Conservation (phyloP, 2,888 invertebrate species). For the Mantis religiosa region DNA sequence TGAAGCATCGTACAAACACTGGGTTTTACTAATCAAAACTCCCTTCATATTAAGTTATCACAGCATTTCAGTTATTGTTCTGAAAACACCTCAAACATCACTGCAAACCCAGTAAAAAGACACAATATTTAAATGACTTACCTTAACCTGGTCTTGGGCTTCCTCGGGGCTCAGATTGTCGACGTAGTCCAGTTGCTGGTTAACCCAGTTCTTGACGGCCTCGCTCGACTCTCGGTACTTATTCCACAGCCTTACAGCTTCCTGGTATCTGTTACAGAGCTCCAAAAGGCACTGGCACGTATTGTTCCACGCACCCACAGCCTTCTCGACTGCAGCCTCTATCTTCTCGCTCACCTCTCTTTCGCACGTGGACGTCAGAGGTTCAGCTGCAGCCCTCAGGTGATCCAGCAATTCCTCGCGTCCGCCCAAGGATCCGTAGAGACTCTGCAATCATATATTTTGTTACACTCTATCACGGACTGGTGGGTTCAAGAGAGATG, state of each 20-base stretch:
- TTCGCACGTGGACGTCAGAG: slow-evolving; percentile 65
- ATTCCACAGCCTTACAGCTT: slow-evolving; percentile 77
- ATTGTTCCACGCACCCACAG: slow-evolving; percentile 73
- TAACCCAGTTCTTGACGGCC: slow-evolving; percentile 69
- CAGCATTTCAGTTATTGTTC: too few relatives aligned
- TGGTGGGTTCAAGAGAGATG: too few relatives aligned
- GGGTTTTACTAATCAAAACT: too few relatives aligned
- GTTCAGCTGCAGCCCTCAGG: slow-evolving; percentile 65
- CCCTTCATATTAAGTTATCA: too few relatives aligned
- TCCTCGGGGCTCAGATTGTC: slow-evolving; percentile 62
- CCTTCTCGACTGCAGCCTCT: slow-evolving; percentile 70
- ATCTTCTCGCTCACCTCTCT: slow-evolving; percentile 69
- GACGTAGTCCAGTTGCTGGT: slow-evolving; percentile 66
- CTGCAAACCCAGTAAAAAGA: too few relatives aligned
- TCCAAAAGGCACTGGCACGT: slow-evolving; percentile 73
- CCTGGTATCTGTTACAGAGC: slow-evolving; percentile 73
- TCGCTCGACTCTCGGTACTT: slow-evolving; percentile 75
- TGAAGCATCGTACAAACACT: too few relatives aligned
- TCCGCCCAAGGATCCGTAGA: slow-evolving; percentile 70
- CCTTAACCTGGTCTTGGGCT: slow-evolving; percentile 68
- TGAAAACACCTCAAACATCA: too few relatives aligned
- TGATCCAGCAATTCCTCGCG: slow-evolving; percentile 71
- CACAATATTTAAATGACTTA: too few relatives aligned
- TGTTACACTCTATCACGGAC: background rate
- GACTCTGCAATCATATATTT: slow-evolving; percentile 52